Evolutionary conservation across 1,140 invertebrate genomes (phyloP), one percentile per base, ranked within the genome.

Genomic region (Tetraneura akinire): DNA sequence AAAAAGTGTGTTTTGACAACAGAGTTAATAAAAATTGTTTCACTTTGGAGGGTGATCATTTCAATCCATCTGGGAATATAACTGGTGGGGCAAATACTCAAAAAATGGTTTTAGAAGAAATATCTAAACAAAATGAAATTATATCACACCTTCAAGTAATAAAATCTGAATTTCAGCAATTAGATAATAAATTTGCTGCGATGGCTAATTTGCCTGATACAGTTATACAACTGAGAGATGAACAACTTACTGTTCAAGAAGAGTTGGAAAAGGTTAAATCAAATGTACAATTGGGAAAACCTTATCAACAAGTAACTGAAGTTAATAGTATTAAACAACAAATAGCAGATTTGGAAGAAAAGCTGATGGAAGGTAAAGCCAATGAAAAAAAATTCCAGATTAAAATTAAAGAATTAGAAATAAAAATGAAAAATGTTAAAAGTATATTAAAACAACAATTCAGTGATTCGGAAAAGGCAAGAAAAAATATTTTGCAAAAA

Each of bases 1-100:
- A 92, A 82, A 88, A 88, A 84, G 89, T 95, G 21, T 90, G 95
- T 14, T 98, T 93, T 87, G 89, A 97, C 86, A 86, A 87, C 8
- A 85, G 87, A 16, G 91, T 98, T 64, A 88, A 89, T 84, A 92
- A 90, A 45, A 92, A 91, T 82, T 92, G 91, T 83, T 93, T 99
- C 10, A 98, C 97, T 1, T 85, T 97, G 0, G 94, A 96, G 82
- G 98, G 98, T 0, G 97, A 99, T 86, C 90, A 94, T 6, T 92
- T 94, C 81, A 94, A 97, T 88, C 96, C 97, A 3, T 87, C 90
- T 80, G 98, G 97, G 83, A 93, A 91, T 10, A 86, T 98, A 11
- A 92, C 94, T 71, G 97, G 97, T 84, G 84, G 83, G 26, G 55
- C 83, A 57, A 62, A 71, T 47, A 80, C 66, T 73, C 66, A 76